Evolutionary conservation across 2,888 invertebrate genomes (phyloP).

Genomic region (Cerastoderma edule): DNA sequence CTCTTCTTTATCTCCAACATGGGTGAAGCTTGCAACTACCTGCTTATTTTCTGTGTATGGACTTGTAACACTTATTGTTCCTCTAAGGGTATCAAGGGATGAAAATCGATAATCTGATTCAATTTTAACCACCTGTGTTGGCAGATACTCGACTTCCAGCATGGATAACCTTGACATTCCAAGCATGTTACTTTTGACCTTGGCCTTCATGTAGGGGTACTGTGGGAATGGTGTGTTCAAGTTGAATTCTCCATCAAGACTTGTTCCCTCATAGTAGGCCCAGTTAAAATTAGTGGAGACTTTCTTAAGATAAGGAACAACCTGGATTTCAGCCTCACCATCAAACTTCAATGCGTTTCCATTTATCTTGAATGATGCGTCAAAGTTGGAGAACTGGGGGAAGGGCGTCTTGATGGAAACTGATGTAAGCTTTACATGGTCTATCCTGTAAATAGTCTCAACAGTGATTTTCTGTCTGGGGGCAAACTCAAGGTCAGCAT

Average conservation of each 20-base stretch:
- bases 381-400: conserved; percentile 59
- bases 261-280: conserved; percentile 51
- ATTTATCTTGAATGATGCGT: conserved; percentile 54
- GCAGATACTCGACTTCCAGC: conserved; percentile 62
- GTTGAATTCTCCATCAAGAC: conserved; percentile 49
- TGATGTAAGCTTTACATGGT: conserved; percentile 58
- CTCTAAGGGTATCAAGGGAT: conserved; percentile 56
- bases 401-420: conserved; percentile 68
- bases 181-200: conserved; percentile 52
- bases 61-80: conserved; percentile 58
- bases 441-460: conserved; percentile 57
- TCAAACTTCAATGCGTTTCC: conserved; percentile 51
- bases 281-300: conserved; percentile 51
- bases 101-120: conserved; percentile 54
- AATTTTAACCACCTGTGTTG: conserved; percentile 63
- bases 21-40: conserved; percentile 55
- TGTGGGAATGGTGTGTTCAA: conserved; percentile 62
- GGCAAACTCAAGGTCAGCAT: conserved; percentile 59
- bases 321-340: conserved; percentile 55
- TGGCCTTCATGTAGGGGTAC: conserved; percentile 62
- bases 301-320: conserved; percentile 58
- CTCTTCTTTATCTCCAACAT: conserved; percentile 55
- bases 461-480: conserved; percentile 61
- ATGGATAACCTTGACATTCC: conserved; percentile 53
- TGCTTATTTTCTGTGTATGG: conserved; percentile 59